phyloP scores from a whole-genome alignment of 1,140 invertebrate species.

The Magallana gigas region DNA sequence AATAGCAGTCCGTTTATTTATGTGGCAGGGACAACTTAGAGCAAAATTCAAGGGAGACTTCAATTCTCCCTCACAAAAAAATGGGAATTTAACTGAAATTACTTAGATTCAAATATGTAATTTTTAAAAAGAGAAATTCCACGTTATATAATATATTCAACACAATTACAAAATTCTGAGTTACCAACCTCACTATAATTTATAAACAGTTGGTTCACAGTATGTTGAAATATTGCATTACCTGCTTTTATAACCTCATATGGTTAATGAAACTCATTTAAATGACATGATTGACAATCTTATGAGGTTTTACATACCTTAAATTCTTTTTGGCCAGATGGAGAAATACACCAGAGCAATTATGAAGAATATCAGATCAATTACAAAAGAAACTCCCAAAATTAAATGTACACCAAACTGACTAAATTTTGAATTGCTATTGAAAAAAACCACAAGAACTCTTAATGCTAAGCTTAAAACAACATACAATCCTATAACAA shows the following conservation, averaged over 20 bases:
- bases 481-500: conserved; percentile 22
- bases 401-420: conserved; percentile 14
- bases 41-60: not conserved
- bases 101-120: not conserved
- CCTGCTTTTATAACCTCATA: not conserved
- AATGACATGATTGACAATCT: conserved; percentile 19
- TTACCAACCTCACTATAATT: not conserved
- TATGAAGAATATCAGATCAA: conserved; percentile 14
- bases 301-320: conserved; percentile 18
- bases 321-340: conserved; percentile 6
- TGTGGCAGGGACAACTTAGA: not conserved
- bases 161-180: conserved; percentile 15
- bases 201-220: not conserved
- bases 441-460: conserved; percentile 11
- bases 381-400: conserved; percentile 21
- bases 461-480: conserved; percentile 13
- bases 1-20: conserved; percentile 16
- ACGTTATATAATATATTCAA: conserved; percentile 13
- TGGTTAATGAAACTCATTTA: conserved; percentile 25
- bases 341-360: conserved; percentile 20
- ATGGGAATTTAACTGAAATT: not conserved
- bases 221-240: not conserved
- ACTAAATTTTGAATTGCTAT: conserved; percentile 15
- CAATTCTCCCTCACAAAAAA: not conserved
- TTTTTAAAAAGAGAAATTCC: not conserved